Base-by-base conservation (phyloP, 2,888 invertebrate genomes). In the Linnaemya vulpina region DNA sequence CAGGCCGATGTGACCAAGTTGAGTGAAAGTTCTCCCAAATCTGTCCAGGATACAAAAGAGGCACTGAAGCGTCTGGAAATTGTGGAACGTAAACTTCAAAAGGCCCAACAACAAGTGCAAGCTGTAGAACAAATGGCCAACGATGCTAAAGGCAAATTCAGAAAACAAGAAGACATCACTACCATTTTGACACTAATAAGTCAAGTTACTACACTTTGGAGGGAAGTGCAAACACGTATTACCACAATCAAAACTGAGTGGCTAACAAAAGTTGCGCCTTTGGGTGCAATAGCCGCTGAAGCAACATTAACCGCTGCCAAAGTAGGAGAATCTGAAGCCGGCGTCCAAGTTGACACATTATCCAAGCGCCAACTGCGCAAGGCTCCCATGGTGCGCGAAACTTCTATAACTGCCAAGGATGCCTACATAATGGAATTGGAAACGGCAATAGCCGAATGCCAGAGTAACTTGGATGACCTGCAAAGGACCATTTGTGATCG, bases 281-380 rank as follows among this genome's bases (percentile, higher is more conserved):
- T 84, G 0, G 91, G 80, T 13, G 82, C 83, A 3, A 94, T 94
- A 79, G 93, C 94, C 0, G 94, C 95, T 80, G 94, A 95, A 89
- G 93, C 94, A 58, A 93, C 94, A 1, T 94, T 96, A 93, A 96
- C 96, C 11, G 95, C 96, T 86, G 96, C 96, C 0, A 92, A 96
- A 9, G 95, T 94, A 91, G 95, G 96, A 91, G 96, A 96, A 89
- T 95, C 95, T 17, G 96, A 97, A 89, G 94, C 95, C 0, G 95
- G 95, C 0, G 95, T 96, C 7, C 97, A 97, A 93, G 97, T 97
- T 1, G 95, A 97, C 89, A 97, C 97, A 0, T 92, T 97, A 53
- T 94, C 94, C 0, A 93, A 93, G 67, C 93, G 93, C 58, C 90
- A 90, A 67, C 25, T 89, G 35, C 88, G 89, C 0, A 90, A 90